phyloP scores from a whole-genome alignment of 1,140 invertebrate genomes.

The Rhyzopertha dominica region DNA sequence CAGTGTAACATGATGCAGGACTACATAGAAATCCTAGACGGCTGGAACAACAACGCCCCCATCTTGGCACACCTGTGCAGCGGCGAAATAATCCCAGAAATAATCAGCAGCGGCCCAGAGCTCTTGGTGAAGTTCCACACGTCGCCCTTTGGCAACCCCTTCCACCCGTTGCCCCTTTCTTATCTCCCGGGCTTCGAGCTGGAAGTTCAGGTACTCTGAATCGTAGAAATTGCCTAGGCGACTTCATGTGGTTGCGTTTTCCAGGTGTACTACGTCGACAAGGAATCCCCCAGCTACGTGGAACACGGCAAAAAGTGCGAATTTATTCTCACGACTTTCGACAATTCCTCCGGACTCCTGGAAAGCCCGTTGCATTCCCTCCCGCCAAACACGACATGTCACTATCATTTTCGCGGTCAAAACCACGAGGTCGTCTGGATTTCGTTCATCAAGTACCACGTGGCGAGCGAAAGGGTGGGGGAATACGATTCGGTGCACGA shows the following conservation, averaged over 20 bases:
- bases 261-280: conserved; percentile 68
- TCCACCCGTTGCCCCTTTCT: conserved; percentile 70
- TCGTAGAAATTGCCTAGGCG: conserved; percentile 11
- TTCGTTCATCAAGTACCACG: conserved; percentile 77
- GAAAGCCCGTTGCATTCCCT: conserved; percentile 76
- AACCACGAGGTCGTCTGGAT: conserved; percentile 74
- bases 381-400: conserved; percentile 78
- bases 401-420: conserved; percentile 76
- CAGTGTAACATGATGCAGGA: conserved; percentile 76
- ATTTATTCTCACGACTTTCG: conserved; percentile 69
- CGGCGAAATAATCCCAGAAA: conserved; percentile 75
- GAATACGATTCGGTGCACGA: conserved; percentile 61
- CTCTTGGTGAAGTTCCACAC: conserved; percentile 79
- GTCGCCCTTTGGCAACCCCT: conserved; percentile 74
- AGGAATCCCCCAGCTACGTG: conserved; percentile 67
- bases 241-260: conserved; percentile 21
- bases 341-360: conserved; percentile 66
- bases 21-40: conserved; percentile 77
- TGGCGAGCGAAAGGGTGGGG: conserved; percentile 57
- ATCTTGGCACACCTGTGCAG: conserved; percentile 74
- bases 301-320: conserved; percentile 67
- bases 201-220: conserved; percentile 72
- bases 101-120: conserved; percentile 70
- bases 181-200: conserved; percentile 76
- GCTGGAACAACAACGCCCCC: conserved; percentile 63